A percentile compares a stretch with the other conserved stretches of the same genome.
These are phyloP conservation scores for Andrena fulva DNA, from an alignment of 2,888 invertebrate species.

Conservation along the genomic window DNA sequence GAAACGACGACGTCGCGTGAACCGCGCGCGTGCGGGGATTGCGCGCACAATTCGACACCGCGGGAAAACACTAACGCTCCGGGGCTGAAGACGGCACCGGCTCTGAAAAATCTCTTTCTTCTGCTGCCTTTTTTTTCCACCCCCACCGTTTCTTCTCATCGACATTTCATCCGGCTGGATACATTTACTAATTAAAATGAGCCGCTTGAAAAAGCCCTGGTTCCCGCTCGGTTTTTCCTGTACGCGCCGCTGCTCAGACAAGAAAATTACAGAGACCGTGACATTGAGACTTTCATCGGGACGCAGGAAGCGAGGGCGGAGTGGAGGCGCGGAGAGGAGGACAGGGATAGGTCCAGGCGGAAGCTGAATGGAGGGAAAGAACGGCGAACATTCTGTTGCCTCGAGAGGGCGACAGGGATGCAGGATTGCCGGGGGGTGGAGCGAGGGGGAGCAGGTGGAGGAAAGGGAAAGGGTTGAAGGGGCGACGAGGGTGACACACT, in stretches of 20 bases:
- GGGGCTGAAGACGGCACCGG: constrained; percentile 13
- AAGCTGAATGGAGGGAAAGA: constrained; percentile 32
- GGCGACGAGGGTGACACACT: constrained; percentile 66
- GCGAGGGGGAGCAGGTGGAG: constrained; percentile 19
- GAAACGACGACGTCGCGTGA: constrained; percentile 54
- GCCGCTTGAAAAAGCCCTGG: constrained; percentile 55
- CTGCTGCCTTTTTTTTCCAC: background rate
- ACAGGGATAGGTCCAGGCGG: constrained; percentile 1
- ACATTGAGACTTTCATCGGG: constrained; percentile 68
- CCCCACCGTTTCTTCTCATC: background rate
- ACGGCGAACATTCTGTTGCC: constrained; percentile 34
- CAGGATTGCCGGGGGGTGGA: background rate
- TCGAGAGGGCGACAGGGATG: constrained; percentile 51
- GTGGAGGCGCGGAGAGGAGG: constrained; percentile 1
- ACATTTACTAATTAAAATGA: constrained; percentile 77
- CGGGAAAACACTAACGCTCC: constrained; percentile 1
- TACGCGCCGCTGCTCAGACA: constrained; percentile 52
- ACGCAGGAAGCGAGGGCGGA: constrained; percentile 26
- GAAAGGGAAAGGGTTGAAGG: constrained; percentile 61
- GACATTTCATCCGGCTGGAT: constrained; percentile 57
- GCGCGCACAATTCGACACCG: constrained; percentile 29
- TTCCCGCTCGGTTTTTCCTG: constrained; percentile 24
- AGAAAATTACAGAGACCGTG: constrained; percentile 69
- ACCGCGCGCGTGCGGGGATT: constrained; percentile 40
- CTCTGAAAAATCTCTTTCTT: constrained; percentile 18